A percentile compares a stretch with the other conserved stretches of the same genome.
These are phyloP conservation scores for Ramphastos sulfuratus DNA, from an alignment of 2,113 vertebrate genomes.

Conservation along the genomic window DNA sequence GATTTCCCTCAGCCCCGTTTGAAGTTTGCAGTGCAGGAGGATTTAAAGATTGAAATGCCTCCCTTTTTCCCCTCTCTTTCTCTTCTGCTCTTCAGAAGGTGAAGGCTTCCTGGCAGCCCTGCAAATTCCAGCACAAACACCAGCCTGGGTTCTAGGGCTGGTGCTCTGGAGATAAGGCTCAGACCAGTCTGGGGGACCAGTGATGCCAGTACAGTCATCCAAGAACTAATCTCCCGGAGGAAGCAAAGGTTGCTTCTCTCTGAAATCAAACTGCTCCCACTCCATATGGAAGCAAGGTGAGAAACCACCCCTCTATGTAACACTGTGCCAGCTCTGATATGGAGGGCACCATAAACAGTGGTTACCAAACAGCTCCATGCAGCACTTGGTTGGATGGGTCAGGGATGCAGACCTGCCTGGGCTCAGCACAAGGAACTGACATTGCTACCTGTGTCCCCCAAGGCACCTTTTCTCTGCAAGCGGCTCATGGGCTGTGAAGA, in stretches of 20 bases:
- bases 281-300: background rate
- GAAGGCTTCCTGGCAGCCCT: conserved; percentile 34
- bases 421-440: background rate
- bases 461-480: background rate
- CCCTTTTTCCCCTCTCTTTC: background rate
- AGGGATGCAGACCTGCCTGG: background rate
- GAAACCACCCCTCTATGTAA: background rate
- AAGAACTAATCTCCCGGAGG: conserved; percentile 1
- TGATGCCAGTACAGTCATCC: background rate
- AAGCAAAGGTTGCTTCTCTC: background rate
- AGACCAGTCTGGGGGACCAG: background rate
- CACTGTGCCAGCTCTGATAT: background rate
- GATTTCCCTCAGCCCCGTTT: conserved; percentile 23
- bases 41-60: conserved; percentile 42
- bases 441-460: accelerated
- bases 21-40: conserved; percentile 35
- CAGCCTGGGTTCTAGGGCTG: background rate
- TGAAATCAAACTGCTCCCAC: background rate
- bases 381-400: background rate
- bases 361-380: background rate
- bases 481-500: accelerated
- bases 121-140: background rate
- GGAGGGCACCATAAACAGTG: background rate
- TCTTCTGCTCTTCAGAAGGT: conserved; percentile 15
- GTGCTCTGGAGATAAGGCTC: conserved; percentile 57